A percentile compares a stretch with the other conserved stretches of the same genome.
Evolutionary conservation across 1,140 invertebrate species (phyloP).

Genomic region (Hypsibius dujardini): DNA sequence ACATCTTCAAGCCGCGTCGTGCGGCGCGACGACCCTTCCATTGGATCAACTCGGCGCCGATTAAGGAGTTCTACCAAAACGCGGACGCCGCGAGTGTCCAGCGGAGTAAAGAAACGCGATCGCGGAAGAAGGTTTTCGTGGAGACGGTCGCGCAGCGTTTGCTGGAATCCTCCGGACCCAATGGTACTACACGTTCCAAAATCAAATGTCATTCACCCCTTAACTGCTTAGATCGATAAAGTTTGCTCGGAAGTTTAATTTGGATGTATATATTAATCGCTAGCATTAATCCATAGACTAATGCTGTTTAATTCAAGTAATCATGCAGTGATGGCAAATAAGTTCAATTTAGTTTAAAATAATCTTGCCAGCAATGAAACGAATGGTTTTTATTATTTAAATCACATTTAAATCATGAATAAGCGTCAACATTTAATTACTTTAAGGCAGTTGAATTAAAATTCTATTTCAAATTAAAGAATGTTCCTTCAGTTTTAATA

Average conservation of each 20-base stretch:
- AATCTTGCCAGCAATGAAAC: too few species aligned
- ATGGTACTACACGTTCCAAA: background rate
- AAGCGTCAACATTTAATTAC: too few species aligned
- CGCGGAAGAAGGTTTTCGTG: background rate
- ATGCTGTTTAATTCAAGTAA: slow-evolving; percentile 5
- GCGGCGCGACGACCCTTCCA: slow-evolving; percentile 68
- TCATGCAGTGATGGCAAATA: too few species aligned
- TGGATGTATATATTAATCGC: background rate
- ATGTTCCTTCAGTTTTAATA: too few species aligned
- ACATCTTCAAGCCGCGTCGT: slow-evolving; percentile 61
- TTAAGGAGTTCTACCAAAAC: slow-evolving; percentile 40
- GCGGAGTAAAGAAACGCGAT: background rate
- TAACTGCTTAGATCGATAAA: background rate
- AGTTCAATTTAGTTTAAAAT: too few species aligned
- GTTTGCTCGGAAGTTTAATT: background rate
- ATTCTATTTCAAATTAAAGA: too few species aligned
- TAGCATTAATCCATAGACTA: background rate
- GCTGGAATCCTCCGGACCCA: background rate
- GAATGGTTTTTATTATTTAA: too few species aligned
- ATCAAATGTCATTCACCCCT: background rate
- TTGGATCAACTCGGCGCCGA: slow-evolving; percentile 59
- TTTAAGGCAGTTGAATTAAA: too few species aligned
- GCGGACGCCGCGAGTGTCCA: background rate
- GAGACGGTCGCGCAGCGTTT: background rate
- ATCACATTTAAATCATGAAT: too few species aligned